A percentile compares a stretch with the other conserved stretches of the same genome.
Conservation (phyloP, 2,113 vertebrate genomes). For the Melanotaenia duboulayi region DNA sequence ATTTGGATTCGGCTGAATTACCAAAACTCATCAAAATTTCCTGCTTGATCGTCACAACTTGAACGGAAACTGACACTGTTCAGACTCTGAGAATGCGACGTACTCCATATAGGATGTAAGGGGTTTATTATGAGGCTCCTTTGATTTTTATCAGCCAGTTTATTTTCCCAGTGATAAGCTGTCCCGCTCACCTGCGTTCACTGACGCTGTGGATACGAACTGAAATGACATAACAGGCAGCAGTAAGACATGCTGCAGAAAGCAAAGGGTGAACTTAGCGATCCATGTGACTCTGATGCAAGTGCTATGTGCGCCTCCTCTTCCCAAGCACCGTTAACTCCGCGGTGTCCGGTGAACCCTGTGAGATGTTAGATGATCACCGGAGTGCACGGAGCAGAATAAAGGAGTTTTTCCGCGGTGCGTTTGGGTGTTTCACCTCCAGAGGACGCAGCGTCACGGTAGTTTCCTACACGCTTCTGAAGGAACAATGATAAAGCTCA, state of each 20-base stretch:
- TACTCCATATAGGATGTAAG: background rate
- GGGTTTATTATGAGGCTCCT: slow-evolving; percentile 32
- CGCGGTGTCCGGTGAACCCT: slow-evolving; percentile 39
- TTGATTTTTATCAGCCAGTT: slow-evolving; percentile 13
- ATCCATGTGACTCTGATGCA: slow-evolving; percentile 59
- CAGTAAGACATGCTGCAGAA: slow-evolving; percentile 44
- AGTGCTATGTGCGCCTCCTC: slow-evolving; percentile 23
- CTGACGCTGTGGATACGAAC: slow-evolving; percentile 13
- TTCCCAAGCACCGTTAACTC: slow-evolving; percentile 17
- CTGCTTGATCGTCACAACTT: background rate
- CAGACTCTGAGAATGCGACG: background rate
- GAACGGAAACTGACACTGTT: slow-evolving; percentile 7
- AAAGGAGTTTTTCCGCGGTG: slow-evolving; percentile 14
- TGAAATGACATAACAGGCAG: slow-evolving; percentile 20
- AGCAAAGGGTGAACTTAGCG: slow-evolving; percentile 37
- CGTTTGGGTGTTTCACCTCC: slow-evolving; percentile 40
- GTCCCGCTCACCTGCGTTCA: background rate
- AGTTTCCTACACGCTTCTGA: slow-evolving; percentile 63
- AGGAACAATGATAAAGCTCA: slow-evolving; percentile 58
- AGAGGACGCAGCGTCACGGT: slow-evolving; percentile 59
- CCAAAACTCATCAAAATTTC: background rate
- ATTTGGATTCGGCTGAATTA: background rate
- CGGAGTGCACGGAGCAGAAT: slow-evolving; percentile 17
- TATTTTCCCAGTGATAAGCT: background rate
- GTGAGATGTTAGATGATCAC: slow-evolving; percentile 40